Evolutionary conservation across 2,113 vertebrate genomes (phyloP).

Genomic region (Trematocara unimaculatum): DNA sequence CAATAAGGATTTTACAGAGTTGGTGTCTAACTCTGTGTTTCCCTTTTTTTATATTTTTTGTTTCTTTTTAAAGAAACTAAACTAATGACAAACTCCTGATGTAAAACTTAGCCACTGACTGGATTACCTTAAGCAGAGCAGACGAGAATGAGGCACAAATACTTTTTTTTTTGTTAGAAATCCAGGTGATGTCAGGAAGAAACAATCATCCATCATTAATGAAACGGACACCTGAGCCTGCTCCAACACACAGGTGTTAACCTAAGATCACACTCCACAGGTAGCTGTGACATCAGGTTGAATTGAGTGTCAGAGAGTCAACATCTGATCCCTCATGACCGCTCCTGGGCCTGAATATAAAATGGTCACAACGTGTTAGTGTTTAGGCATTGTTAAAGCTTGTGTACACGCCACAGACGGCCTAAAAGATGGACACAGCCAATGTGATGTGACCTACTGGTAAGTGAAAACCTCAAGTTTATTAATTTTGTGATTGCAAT

Average conservation of each 20-base stretch:
- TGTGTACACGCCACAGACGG: neutral
- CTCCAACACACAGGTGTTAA: neutral
- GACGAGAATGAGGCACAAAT: neutral
- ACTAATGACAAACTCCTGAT: neutral
- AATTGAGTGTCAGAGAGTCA: neutral
- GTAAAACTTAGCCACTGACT: neutral
- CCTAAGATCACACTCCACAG: neutral
- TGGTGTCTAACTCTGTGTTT: neutral
- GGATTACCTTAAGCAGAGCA: neutral
- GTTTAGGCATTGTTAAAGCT: neutral
- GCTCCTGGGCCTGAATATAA: neutral
- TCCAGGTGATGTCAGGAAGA: neutral
- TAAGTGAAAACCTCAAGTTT: neutral
- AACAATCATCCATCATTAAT: neutral
- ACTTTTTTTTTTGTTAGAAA: neutral
- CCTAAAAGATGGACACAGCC: neutral
- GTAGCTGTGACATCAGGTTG: neutral
- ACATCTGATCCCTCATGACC: neutral
- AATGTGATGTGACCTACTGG: neutral
- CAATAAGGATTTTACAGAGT: neutral
- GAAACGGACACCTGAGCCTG: neutral
- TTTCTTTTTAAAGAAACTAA: neutral
- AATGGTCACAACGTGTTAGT: neutral
- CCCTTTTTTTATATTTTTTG: neutral
- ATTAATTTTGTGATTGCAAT: neutral